A percentile compares a stretch with the other conserved stretches of the same genome.
Conservation (phyloP, 1,140 invertebrate genomes). For the Olivierus martensii region DNA sequence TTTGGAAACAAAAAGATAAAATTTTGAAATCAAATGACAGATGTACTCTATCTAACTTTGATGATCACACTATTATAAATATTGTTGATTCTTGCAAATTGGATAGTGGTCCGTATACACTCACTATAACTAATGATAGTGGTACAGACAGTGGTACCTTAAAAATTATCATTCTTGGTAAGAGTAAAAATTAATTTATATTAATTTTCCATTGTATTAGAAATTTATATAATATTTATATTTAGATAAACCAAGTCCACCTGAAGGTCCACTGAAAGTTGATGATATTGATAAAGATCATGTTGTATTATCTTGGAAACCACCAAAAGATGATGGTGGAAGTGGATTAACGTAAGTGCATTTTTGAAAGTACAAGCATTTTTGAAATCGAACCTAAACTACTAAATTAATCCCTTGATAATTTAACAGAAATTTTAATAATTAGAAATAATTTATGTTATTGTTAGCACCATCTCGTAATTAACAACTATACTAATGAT, state of each 20-base stretch:
- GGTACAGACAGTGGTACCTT: conserved; percentile 81
- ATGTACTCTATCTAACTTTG: conserved; percentile 58
- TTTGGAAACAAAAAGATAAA: conserved; percentile 68
- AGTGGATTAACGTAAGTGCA: conserved; percentile 66
- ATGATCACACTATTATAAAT: conserved; percentile 79
- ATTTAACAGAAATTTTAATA: no score
- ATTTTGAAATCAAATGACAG: conserved; percentile 55
- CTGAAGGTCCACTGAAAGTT: conserved; percentile 75
- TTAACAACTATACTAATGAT: no score
- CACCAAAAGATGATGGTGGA: conserved; percentile 85
- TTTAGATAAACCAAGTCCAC: conserved; percentile 67
- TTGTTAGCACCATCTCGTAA: no score
- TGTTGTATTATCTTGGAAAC: conserved; percentile 89
- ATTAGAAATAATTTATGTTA: no score
- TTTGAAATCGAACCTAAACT: no score
- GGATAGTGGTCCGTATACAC: conserved; percentile 69
- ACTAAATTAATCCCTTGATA: no score
- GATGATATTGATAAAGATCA: conserved; percentile 87
- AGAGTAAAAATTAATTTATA: not conserved
- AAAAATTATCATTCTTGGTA: conserved; percentile 66
- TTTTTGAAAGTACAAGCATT: no score
- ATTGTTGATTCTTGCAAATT: conserved; percentile 71
- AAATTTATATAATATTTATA: conserved; percentile 47
- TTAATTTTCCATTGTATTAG: not conserved
- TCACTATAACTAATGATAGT: conserved; percentile 69